These are phyloP conservation scores for Coelopa pilipes DNA, from an alignment of 2,888 invertebrate genomes.

Conservation along the genomic window DNA sequence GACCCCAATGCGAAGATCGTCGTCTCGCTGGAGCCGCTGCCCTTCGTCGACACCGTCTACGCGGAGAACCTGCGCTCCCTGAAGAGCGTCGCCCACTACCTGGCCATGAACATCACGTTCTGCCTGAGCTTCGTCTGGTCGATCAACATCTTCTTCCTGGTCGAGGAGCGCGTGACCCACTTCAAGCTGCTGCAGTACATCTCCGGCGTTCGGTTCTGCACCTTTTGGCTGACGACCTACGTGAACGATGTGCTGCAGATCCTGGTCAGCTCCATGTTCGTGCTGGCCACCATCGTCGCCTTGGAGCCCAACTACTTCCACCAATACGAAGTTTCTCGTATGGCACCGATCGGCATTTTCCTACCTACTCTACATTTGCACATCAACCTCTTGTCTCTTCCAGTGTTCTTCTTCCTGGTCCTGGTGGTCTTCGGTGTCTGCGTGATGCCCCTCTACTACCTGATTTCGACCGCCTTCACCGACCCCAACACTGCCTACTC, in stretches of 20 bases:
- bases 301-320: not conserved
- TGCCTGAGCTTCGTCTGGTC: slow-evolving; percentile 44
- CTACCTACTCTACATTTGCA: not conserved
- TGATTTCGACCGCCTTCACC: slow-evolving; percentile 68
- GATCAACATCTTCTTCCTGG: slow-evolving; percentile 27
- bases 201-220: slow-evolving; percentile 42
- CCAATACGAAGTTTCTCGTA: slow-evolving; percentile 15
- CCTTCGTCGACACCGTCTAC: slow-evolving; percentile 31
- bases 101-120: slow-evolving; percentile 46
- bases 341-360: not conserved
- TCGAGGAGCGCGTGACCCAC: slow-evolving; percentile 38
- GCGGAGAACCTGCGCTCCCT: not conserved
- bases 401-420: slow-evolving; percentile 7
- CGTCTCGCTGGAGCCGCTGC: slow-evolving; percentile 46
- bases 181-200: slow-evolving; percentile 48
- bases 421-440: slow-evolving; percentile 38
- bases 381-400: too few species aligned
- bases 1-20: slow-evolving; percentile 45
- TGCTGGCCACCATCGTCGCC: not conserved
- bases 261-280: not conserved
- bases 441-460: slow-evolving; percentile 40
- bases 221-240: slow-evolving; percentile 32
- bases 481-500: slow-evolving; percentile 67
- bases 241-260: slow-evolving; percentile 37
- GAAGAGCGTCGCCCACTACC: slow-evolving; percentile 39